phyloP scores from a whole-genome alignment of 2,797 vertebrate genomes.

The Anas capensis region DNA sequence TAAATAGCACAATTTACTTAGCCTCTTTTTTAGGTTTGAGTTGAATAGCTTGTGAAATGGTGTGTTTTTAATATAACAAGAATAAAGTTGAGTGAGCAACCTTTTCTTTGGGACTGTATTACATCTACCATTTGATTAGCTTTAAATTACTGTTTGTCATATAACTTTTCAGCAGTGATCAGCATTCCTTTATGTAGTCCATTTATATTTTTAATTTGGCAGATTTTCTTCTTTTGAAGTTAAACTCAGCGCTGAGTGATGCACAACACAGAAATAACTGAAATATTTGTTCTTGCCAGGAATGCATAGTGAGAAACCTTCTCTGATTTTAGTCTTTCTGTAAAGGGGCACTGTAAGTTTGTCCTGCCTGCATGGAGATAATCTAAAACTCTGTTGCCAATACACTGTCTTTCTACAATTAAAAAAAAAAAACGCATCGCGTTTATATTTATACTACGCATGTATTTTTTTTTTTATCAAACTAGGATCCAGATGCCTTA shows the following conservation, averaged over 20 bases:
- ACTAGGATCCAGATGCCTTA: slow-evolving; percentile 91
- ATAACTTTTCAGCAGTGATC: background rate
- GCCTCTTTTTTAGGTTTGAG: background rate
- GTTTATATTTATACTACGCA: background rate
- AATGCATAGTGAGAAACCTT: background rate
- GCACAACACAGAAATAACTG: background rate
- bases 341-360: background rate
- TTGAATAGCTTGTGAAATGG: background rate
- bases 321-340: background rate
- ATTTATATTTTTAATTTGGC: background rate
- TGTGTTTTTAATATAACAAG: background rate
- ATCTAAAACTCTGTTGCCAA: background rate
- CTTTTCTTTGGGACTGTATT: background rate
- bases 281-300: background rate
- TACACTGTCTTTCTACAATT: background rate
- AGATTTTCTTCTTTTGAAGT: background rate
- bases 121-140: background rate
- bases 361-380: background rate
- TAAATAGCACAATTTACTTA: background rate
- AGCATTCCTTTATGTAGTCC: background rate
- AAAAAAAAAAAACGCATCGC: background rate
- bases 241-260: background rate
- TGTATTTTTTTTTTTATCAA: background rate
- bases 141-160: background rate
- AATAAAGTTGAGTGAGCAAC: background rate